A percentile compares a stretch with the other conserved stretches of the same genome.
phyloP scores from a whole-genome alignment of 2,888 invertebrate species.

The Himalopsyche kuldschensis region DNA sequence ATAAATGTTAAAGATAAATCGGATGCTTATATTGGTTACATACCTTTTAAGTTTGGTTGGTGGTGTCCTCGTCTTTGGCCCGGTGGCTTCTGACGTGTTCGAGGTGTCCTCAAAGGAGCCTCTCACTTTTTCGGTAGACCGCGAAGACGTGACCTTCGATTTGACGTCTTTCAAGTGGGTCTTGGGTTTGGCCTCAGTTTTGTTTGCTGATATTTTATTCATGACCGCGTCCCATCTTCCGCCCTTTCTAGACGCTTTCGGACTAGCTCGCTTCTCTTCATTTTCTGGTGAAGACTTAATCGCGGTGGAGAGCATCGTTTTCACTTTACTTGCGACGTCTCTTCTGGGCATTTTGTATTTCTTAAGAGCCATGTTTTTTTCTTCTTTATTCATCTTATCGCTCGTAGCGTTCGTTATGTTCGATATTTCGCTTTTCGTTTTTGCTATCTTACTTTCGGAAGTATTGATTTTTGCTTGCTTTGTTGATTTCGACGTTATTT shows the following conservation, averaged over 20 bases:
- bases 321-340: constrained; percentile 75
- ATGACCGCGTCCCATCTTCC: constrained; percentile 84
- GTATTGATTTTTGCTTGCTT: constrained; percentile 43
- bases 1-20: not conserved
- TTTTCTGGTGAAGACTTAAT: constrained; percentile 56
- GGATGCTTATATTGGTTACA: constrained; percentile 25
- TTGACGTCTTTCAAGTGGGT: constrained; percentile 83
- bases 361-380: constrained; percentile 61
- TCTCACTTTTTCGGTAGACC: constrained; percentile 55
- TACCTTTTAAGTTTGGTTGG: constrained; percentile 57
- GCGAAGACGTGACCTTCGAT: constrained; percentile 67
- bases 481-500: constrained; percentile 34
- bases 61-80: constrained; percentile 33
- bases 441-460: constrained; percentile 19
- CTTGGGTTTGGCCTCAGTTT: constrained; percentile 69
- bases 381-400: constrained; percentile 55
- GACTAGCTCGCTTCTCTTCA: constrained; percentile 59
- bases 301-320: constrained; percentile 68
- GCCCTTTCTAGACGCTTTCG: constrained; percentile 58
- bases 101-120: constrained; percentile 40
- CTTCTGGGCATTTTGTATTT: constrained; percentile 79
- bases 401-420: constrained; percentile 47
- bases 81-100: constrained; percentile 25
- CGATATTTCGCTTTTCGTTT: constrained; percentile 41
- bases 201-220: constrained; percentile 76